A percentile compares a stretch with the other conserved stretches of the same genome.
phyloP scores from a whole-genome alignment of 1,140 invertebrate genomes.

The Stenopsyche tienmushanensis region DNA sequence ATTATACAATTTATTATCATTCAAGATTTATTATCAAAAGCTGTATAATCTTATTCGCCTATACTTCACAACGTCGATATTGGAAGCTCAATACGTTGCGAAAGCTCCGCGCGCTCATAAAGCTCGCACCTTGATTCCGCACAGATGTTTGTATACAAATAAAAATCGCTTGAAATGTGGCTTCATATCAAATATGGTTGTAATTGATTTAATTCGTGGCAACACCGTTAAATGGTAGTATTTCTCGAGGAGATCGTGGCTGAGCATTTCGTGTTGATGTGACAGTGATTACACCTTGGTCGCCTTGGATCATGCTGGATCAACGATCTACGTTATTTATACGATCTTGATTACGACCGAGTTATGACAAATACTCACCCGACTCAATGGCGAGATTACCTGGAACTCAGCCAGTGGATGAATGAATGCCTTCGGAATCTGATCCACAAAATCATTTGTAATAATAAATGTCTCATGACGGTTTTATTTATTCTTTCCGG shows the following conservation, averaged over 20 bases:
- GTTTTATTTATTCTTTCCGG: background rate
- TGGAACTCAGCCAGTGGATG: background rate
- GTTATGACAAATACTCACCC: slow-evolving; percentile 37
- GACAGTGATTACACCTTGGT: slow-evolving; percentile 24
- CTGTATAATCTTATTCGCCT: no score
- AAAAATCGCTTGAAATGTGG: no score
- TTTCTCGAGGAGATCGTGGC: slow-evolving; percentile 26
- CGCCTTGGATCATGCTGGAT: slow-evolving; percentile 12
- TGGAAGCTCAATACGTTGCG: no score
- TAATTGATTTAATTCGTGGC: no score
- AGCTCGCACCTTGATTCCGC: no score
- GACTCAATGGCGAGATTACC: slow-evolving; percentile 27
- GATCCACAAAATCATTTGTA: slow-evolving; percentile 2
- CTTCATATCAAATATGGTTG: no score
- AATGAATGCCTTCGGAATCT: background rate
- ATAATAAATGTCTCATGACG: background rate
- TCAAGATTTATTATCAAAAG: no score
- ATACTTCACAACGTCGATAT: no score
- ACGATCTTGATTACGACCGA: slow-evolving; percentile 35
- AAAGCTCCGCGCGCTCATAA: no score
- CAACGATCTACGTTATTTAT: slow-evolving; percentile 26
- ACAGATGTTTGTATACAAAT: no score
- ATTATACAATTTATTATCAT: no score
- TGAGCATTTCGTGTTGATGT: slow-evolving; percentile 26
- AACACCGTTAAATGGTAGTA: no score